Evolutionary conservation across 2,797 vertebrate species (phyloP).

Genomic region (Sebastes goodei): DNA sequence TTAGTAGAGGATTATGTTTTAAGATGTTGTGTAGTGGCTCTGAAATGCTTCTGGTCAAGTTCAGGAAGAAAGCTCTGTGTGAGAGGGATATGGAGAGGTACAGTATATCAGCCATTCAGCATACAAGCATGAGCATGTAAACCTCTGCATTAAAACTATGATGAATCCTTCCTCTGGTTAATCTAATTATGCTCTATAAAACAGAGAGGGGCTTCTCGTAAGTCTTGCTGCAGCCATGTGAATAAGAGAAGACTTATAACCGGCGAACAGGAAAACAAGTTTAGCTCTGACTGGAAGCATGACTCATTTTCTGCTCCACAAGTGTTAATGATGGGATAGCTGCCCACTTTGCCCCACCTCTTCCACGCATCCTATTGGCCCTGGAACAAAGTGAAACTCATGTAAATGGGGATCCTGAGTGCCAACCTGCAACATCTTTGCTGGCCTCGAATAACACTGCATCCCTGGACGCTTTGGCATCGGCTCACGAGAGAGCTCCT

Average conservation of each 20-base stretch:
- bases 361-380: constrained; percentile 68
- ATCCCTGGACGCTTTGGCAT: constrained; percentile 64
- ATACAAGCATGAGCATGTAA: constrained; percentile 52
- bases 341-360: constrained; percentile 56
- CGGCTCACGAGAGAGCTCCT: constrained; percentile 75
- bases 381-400: constrained; percentile 71
- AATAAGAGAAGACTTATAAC: constrained; percentile 60
- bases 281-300: constrained; percentile 76
- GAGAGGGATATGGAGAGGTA: constrained; percentile 10
- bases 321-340: constrained; percentile 74
- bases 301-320: constrained; percentile 76
- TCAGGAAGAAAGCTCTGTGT: constrained; percentile 25
- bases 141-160: constrained; percentile 39
- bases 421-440: constrained; percentile 72
- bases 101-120: constrained; percentile 19
- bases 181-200: constrained; percentile 75
- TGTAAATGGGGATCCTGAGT: constrained; percentile 62
- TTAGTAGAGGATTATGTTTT: constrained; percentile 39
- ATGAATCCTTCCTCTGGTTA: constrained; percentile 66
- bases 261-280: constrained; percentile 66
- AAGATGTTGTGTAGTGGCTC: constrained; percentile 2
- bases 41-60: constrained; percentile 15
- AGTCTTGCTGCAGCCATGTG: constrained; percentile 59
- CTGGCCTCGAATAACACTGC: constrained; percentile 74
- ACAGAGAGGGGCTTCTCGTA: constrained; percentile 74